Evolutionary conservation across 2,888 invertebrate genomes (phyloP), one percentile per base, ranked within the genome.

Genomic region (Argyra leucocephala): DNA sequence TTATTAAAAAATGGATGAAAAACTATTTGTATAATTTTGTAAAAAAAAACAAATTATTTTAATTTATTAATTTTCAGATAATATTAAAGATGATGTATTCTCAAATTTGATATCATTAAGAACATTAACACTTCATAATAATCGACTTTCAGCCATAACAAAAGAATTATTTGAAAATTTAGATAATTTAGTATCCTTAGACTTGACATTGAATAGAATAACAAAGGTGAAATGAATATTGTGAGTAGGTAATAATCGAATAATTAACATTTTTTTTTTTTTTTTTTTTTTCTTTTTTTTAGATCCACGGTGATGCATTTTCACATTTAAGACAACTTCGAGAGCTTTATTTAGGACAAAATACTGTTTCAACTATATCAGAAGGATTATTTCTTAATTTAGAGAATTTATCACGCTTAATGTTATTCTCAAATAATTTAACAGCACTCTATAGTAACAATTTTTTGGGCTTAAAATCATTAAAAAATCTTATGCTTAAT

Each of bases 401-500:
- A n/a, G 73, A 72, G 18, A 77, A 80, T 1, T 75, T 86, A 26
- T 78, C 78, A 31, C 77, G 80, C 10, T 73, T 86, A 4, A 83
- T 84, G 70, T 76, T 86, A 59, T 83, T 83, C 74, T 83, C 81
- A 65, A 86, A 82, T 72, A 78, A 81, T 72, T 68, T 81, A 72
- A 76, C 82, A 71, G 72, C 74, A 0, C 71, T 84, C 59, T 78
- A 81, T 61, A 76, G 78, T 0, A 76, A 76, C 6, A 78, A 82
- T 61, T 84, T 86, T 68, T 69, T 72, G 18, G 82, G 83, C 0
- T 74, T 86, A 10, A 68, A 71, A 22, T 80, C 81, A 69, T 73
- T 87, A 3, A 78, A 80, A 37, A 78, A 80, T 65, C 75, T 87
- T 1, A 81, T 84, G 74, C 74, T 87, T n/a, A 85, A 85, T 71